Conservation (phyloP, 1,140 invertebrate genomes). For the Oppia nitens region DNA sequence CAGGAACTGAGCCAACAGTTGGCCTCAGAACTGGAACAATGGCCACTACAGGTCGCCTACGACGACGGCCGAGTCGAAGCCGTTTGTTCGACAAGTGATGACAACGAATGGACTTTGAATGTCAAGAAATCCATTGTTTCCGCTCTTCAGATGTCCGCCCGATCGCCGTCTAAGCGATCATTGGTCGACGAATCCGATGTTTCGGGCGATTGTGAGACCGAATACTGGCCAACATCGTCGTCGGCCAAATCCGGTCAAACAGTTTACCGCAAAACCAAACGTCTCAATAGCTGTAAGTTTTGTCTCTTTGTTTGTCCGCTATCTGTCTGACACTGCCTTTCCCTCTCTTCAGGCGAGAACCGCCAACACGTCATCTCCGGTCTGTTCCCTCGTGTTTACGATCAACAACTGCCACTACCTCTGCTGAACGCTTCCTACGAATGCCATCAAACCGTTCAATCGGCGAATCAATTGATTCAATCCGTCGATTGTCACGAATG, state of each 20-base stretch:
- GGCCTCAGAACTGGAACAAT: neutral
- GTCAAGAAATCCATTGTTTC: conserved; percentile 16
- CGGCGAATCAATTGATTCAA: neutral
- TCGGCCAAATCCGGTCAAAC: too few species aligned
- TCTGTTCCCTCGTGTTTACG: conserved; percentile 10
- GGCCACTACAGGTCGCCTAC: conserved; percentile 3
- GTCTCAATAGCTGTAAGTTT: conserved; percentile 6
- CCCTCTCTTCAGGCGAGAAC: conserved; percentile 1
- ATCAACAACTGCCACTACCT: neutral
- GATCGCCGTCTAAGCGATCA: neutral
- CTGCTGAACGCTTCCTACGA: conserved; percentile 1
- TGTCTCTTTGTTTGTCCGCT: neutral
- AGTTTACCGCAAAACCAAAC: conserved; percentile 4
- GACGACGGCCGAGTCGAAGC: conserved; percentile 5
- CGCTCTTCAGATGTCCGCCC: conserved; percentile 5
- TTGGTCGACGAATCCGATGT: conserved; percentile 11
- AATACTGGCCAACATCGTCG: conserved; percentile 2
- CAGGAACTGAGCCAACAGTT: neutral
- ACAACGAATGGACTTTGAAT: conserved; percentile 10
- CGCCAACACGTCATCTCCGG: conserved; percentile 2
- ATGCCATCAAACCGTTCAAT: neutral
- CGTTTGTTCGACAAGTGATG: conserved; percentile 1
- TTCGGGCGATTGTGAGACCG: conserved; percentile 12
- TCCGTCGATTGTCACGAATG: conserved; percentile 1
- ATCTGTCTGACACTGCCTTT: neutral